A percentile compares a stretch with the other conserved stretches of the same genome.
These are phyloP conservation scores for Vesta saturnalis DNA, from an alignment of 2,888 invertebrate species.

Conservation along the genomic window DNA sequence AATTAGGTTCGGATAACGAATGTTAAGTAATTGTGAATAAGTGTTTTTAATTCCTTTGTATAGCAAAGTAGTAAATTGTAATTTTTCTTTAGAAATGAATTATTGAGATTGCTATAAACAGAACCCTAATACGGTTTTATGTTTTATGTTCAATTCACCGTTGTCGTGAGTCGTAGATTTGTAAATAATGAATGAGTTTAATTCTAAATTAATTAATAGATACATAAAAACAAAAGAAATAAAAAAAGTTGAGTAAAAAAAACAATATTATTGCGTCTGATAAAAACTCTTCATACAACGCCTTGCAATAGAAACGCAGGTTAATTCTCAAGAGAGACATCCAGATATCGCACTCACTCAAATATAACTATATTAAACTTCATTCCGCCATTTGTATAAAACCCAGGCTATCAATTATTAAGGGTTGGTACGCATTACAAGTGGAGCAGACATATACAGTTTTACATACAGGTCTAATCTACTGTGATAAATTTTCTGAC, in stretches of 20 bases:
- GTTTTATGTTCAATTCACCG: too few species aligned
- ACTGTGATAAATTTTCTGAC: slow-evolving; percentile 11
- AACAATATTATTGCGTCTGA: slow-evolving; percentile 23
- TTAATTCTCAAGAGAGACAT: slow-evolving; percentile 40
- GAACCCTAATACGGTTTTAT: too few species aligned
- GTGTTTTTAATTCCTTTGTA: too few species aligned
- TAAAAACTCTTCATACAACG: slow-evolving; percentile 31
- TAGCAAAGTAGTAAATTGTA: too few species aligned
- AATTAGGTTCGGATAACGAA: too few species aligned
- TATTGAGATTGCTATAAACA: too few species aligned
- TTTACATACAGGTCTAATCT: not conserved
- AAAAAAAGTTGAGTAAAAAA: not conserved
- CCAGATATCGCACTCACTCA: slow-evolving; percentile 48
- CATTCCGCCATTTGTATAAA: slow-evolving; percentile 49
- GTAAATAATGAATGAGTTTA: too few species aligned
- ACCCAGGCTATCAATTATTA: slow-evolving; percentile 47
- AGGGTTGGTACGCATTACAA: slow-evolving; percentile 37
- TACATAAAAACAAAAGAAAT: slow-evolving; percentile 8
- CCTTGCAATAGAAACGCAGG: slow-evolving; percentile 33
- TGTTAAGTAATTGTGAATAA: too few species aligned
- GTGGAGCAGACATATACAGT: slow-evolving; percentile 22
- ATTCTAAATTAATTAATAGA: slow-evolving; percentile 11
- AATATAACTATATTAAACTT: slow-evolving; percentile 48
- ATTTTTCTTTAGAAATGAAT: too few species aligned
- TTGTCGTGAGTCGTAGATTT: too few species aligned